Evolutionary conservation across 2,113 vertebrate species (phyloP).

Genomic region (Nesoenas mayeri): DNA sequence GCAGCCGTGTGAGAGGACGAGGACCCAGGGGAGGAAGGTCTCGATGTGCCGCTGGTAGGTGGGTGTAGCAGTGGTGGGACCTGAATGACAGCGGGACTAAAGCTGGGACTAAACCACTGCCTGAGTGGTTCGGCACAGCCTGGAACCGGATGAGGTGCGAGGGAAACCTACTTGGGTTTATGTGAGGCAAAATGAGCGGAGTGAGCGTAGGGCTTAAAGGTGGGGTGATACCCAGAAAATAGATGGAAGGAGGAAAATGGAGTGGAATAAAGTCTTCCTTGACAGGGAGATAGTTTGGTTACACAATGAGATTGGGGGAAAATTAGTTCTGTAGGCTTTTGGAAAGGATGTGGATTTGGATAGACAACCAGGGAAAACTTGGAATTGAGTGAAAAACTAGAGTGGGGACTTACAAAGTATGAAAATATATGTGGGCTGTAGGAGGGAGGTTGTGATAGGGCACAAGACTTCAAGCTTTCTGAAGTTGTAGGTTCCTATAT

Average conservation of each 20-base stretch:
- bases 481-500: not conserved
- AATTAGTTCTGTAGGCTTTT: not conserved
- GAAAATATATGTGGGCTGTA: not conserved
- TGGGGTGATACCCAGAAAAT: not conserved
- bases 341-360: not conserved
- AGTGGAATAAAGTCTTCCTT: not conserved
- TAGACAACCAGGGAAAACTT: not conserved
- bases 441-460: not conserved
- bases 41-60: not conserved
- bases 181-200: not conserved
- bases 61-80: not conserved
- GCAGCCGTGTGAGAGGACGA: not conserved
- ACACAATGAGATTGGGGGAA: fast-evolving
- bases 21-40: not conserved
- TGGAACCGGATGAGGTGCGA: not conserved
- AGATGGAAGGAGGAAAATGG: not conserved
- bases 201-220: not conserved
- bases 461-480: not conserved
- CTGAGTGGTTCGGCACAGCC: not conserved
- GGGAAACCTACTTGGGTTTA: not conserved
- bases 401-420: not conserved
- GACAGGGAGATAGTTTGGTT: not conserved
- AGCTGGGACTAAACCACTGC: not conserved
- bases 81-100: not conserved
- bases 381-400: not conserved